phyloP scores from a whole-genome alignment of 2,888 invertebrate genomes.

The Drosophila formosana region DNA sequence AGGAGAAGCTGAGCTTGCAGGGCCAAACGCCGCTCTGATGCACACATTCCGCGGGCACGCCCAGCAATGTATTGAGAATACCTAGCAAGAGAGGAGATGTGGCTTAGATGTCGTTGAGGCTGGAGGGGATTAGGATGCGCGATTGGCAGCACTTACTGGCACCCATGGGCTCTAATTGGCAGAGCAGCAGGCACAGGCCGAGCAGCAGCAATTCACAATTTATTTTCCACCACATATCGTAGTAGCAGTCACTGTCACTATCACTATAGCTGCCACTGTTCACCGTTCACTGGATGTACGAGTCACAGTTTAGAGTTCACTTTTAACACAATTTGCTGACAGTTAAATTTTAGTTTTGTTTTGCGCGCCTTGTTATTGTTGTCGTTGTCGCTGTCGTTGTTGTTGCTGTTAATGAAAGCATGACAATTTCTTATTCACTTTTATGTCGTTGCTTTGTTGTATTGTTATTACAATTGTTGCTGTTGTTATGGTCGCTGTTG shows the following conservation, averaged over 20 bases:
- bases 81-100: conserved; percentile 58
- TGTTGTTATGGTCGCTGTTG: conserved; percentile 14
- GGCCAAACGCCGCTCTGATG: conserved; percentile 87
- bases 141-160: conserved; percentile 61
- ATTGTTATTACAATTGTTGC: conserved; percentile 18
- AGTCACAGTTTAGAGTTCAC: conserved; percentile 32
- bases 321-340: conserved; percentile 55
- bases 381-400: conserved; percentile 27
- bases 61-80: conserved; percentile 83
- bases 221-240: conserved; percentile 50
- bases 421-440: conserved; percentile 74
- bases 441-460: conserved; percentile 48
- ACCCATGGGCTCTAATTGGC: conserved; percentile 37
- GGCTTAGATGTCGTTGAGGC: background rate
- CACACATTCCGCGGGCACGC: conserved; percentile 84
- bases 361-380: conserved; percentile 29
- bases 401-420: conserved; percentile 77
- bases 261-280: no score
- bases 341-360: conserved; percentile 34
- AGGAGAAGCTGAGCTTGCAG: conserved; percentile 90
- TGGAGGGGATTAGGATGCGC: background rate
- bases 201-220: conserved; percentile 40
- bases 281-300: background rate
- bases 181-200: conserved; percentile 51
- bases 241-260: conserved; percentile 15